These are phyloP conservation scores for Ophion ellenae DNA, from an alignment of 2,888 invertebrate species.

Conservation along the genomic window DNA sequence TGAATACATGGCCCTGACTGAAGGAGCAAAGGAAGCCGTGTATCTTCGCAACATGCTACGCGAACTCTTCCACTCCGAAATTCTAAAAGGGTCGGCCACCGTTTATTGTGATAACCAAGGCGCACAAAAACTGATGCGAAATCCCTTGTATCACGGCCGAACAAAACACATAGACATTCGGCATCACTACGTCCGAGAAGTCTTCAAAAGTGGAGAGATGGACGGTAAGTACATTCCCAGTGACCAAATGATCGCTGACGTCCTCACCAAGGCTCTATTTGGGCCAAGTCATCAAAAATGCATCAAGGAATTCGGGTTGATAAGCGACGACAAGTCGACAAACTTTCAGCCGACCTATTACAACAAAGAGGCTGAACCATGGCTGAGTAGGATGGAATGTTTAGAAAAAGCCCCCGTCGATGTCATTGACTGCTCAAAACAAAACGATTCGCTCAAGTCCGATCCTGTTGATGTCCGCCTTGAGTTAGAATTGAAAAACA, in stretches of 20 bases:
- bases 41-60: neutral
- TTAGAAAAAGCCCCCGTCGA: no score
- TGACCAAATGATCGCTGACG: neutral
- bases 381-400: no score
- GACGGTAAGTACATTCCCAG: neutral
- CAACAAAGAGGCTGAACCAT: no score
- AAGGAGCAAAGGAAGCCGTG: constrained; percentile 50
- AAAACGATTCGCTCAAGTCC: no score
- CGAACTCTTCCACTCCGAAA: neutral
- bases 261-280: no score
- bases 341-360: no score
- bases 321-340: neutral
- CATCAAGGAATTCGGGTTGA: neutral
- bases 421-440: no score
- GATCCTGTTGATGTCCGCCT: no score
- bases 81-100: no score
- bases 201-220: neutral
- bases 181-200: neutral
- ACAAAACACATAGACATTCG: neutral
- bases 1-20: constrained; percentile 62
- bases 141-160: neutral
- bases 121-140: neutral
- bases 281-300: neutral
- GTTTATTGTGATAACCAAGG: constrained; percentile 8
- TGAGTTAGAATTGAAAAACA: no score